Evolutionary conservation across 2,797 vertebrate genomes (phyloP).

Genomic region (Cyprinella venusta): DNA sequence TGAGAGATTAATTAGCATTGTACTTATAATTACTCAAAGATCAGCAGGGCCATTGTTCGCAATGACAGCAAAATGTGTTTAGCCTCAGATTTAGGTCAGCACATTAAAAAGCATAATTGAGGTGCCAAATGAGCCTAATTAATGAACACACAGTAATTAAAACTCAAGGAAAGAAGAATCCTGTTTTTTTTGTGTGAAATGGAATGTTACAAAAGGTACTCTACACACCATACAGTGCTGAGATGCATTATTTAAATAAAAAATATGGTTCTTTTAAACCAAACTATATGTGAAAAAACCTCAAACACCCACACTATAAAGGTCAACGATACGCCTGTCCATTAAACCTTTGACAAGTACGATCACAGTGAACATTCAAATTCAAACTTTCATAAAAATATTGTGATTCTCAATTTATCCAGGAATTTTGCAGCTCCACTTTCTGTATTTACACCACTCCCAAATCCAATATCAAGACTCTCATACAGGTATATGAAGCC

Average conservation of each 20-base stretch:
- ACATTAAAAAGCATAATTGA: conserved; percentile 74
- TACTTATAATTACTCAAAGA: conserved; percentile 79
- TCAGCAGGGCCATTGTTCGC: conserved; percentile 74
- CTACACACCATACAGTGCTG: neutral
- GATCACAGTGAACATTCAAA: neutral
- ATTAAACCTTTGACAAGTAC: neutral
- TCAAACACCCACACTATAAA: neutral
- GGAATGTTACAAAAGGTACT: conserved; percentile 21
- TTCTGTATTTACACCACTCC: conserved; percentile 9
- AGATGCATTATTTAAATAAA: neutral
- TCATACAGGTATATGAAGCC: conserved; percentile 46
- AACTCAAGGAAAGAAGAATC: conserved; percentile 51
- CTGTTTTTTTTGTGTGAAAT: conserved; percentile 43
- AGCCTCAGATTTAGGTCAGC: conserved; percentile 76
- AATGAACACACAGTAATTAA: conserved; percentile 73
- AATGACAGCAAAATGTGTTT: conserved; percentile 74
- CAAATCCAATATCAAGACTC: neutral
- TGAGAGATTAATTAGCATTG: conserved; percentile 75
- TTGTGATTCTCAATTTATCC: neutral
- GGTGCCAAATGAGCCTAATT: conserved; percentile 77
- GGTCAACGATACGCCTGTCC: neutral
- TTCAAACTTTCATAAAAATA: neutral
- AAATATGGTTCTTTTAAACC: too few relatives aligned
- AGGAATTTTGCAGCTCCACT: neutral
- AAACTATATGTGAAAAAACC: too few relatives aligned